Percentiles rank a stretch among this genome's conserved stretches.
These are phyloP conservation scores for Neocrepidodera transversa DNA, from an alignment of 2,888 invertebrate genomes.

Conservation along the genomic window DNA sequence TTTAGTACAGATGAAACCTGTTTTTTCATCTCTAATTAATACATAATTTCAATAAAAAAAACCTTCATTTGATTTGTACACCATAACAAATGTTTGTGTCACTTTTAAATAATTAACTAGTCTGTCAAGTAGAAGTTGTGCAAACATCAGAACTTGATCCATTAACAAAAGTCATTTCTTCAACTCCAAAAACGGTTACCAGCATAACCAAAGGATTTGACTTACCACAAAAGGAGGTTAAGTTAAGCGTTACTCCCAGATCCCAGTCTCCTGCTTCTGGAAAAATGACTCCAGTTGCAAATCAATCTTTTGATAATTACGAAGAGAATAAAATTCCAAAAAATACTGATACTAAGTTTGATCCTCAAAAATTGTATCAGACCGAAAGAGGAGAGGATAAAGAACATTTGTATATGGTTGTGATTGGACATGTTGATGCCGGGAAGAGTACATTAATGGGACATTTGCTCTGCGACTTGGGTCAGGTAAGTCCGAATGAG, in stretches of 20 bases:
- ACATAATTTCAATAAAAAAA: too few species aligned
- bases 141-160: conserved; percentile 26
- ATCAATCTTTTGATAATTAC: conserved; percentile 31
- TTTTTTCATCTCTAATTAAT: too few species aligned
- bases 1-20: too few species aligned
- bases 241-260: conserved; percentile 65
- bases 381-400: conserved; percentile 82
- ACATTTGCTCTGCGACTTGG: conserved; percentile 84
- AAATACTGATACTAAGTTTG: conserved; percentile 65
- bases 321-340: conserved; percentile 47
- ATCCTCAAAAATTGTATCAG: conserved; percentile 70
- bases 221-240: conserved; percentile 53
- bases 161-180: conserved; percentile 52
- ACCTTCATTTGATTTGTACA: too few species aligned
- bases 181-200: conserved; percentile 61
- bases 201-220: conserved; percentile 69
- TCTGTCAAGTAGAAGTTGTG: conserved; percentile 24
- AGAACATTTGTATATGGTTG: conserved; percentile 88
- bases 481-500: conserved; percentile 66
- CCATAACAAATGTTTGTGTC: not conserved
- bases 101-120: conserved; percentile 26
- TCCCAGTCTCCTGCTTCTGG: conserved; percentile 68
- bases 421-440: conserved; percentile 96
- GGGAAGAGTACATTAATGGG: conserved; percentile 99
- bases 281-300: conserved; percentile 61